Conservation (phyloP, 2,888 invertebrate genomes). For the Rhamphomyia laevipes region DNA sequence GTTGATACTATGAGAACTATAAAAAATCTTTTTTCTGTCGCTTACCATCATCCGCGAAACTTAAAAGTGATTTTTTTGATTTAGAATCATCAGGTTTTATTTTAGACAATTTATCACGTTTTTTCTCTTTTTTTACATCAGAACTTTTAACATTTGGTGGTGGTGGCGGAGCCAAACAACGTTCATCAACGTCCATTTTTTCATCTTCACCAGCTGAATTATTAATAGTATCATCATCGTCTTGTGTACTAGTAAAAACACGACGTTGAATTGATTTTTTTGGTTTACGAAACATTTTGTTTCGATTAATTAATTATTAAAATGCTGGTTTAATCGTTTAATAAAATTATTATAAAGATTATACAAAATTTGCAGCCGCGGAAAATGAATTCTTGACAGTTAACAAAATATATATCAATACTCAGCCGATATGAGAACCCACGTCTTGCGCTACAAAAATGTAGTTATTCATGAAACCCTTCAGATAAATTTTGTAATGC, state of each 20-base stretch:
- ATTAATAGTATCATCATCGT: conserved; percentile 49
- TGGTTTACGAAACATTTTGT: conserved; percentile 68
- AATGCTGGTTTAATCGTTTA: too few relatives aligned
- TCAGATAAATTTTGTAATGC: too few relatives aligned
- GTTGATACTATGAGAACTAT: too few relatives aligned
- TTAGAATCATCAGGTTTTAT: conserved; percentile 27
- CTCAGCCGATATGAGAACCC: too few relatives aligned
- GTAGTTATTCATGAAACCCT: too few relatives aligned
- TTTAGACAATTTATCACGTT: conserved; percentile 8
- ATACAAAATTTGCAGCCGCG: too few relatives aligned
- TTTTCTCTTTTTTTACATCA: conserved; percentile 26
- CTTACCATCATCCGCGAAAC: conserved; percentile 67
- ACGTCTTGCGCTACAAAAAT: too few relatives aligned
- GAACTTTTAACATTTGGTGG: conserved; percentile 18
- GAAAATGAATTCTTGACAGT: too few relatives aligned
- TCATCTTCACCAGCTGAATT: conserved; percentile 34
- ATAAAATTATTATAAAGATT: too few relatives aligned
- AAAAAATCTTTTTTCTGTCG: too few relatives aligned
- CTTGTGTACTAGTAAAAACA: conserved; percentile 57
- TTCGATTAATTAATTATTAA: too few relatives aligned
- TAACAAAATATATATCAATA: too few relatives aligned
- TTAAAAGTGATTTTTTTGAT: conserved; percentile 50
- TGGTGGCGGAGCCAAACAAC: conserved; percentile 19
- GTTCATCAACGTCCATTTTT: conserved; percentile 32
- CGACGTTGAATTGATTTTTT: conserved; percentile 70